Evolutionary conservation across 2,888 invertebrate species (phyloP).

Genomic region (Nomada fucata): DNA sequence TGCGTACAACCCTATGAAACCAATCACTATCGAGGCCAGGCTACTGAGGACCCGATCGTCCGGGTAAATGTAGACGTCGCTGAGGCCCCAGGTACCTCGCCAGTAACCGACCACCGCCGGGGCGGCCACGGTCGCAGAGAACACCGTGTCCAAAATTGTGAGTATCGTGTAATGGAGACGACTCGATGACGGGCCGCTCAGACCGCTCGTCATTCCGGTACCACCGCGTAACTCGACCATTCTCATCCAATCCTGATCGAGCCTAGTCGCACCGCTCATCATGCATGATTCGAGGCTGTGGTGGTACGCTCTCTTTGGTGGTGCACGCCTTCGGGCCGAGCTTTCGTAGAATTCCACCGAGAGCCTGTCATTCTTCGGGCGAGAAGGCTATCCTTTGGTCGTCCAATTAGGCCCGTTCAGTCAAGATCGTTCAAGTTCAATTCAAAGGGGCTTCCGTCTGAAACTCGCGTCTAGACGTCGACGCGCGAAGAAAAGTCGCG

Average conservation of each 20-base stretch:
- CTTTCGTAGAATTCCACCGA: conserved; percentile 22
- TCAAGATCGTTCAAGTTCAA: conserved; percentile 26
- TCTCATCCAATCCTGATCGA: conserved; percentile 74
- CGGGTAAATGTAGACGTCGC: conserved; percentile 90
- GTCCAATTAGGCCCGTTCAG: conserved; percentile 3
- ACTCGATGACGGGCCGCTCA: conserved; percentile 85
- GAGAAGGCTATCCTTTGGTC: not conserved
- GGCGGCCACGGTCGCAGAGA: conserved; percentile 90
- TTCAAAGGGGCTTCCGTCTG: not conserved
- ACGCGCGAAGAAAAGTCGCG: not conserved
- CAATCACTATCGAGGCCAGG: conserved; percentile 88
- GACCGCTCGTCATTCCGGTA: conserved; percentile 88
- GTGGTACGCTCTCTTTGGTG: conserved; percentile 34
- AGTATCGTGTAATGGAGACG: conserved; percentile 85
- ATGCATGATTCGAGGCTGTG: conserved; percentile 63
- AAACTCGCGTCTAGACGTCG: not conserved
- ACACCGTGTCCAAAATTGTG: conserved; percentile 89
- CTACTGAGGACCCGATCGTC: conserved; percentile 87
- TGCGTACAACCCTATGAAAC: conserved; percentile 89
- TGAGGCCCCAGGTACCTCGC: conserved; percentile 93
- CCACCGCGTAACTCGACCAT: conserved; percentile 87
- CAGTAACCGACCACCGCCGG: conserved; percentile 94
- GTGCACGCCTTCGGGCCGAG: conserved; percentile 39
- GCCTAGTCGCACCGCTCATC: conserved; percentile 72
- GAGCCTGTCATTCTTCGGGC: conserved; percentile 33